Base-by-base conservation (phyloP, 2,888 invertebrate species). In the Scaptomyza flava region DNA sequence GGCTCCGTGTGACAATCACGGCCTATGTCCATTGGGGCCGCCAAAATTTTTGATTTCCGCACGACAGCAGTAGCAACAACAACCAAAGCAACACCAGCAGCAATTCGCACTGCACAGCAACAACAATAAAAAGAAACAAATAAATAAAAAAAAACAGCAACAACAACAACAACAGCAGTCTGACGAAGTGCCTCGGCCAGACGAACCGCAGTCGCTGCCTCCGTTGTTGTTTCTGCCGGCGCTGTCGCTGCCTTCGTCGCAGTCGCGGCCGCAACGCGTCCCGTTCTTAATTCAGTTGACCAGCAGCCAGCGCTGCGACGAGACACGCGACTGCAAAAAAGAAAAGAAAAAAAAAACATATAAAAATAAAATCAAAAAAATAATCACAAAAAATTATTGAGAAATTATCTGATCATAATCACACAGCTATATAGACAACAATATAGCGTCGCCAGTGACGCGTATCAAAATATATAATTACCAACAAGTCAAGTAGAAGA, bases 251-350 rank as follows among this genome's bases (percentile, higher is more conserved):
- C 53, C 66, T 59, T 53, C 38, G 69, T 43, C 56, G 62, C 60
- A 63, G 77, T 52, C 70, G 78, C 66, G 72, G 69, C 57, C 62
- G 63, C 68, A 72, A 71, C 64, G 70, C 81, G 84, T 74, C 79
- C 72, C 87, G 79, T 87, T 88, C 86, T 87, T 89, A 82, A 89
- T 84, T 89, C 81, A 89, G 89, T 89, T 89, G 89, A 89, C 89
- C 89, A 89, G 88, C 89, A 89, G 79, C 85, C 85, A 81, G 72
- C 77, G 81, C 79, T 77, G 78, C 81, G 77, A 79, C 76, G 80
- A 77, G 73, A 86, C 87, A 89, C 89, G 80, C 87, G 86, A 81
- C 84, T 65, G 78, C 60, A 75, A 66, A 41, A 53, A 75, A 66
- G 34, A 53, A 38, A 59, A 31, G 4, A 53, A 53, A 20, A 23